phyloP scores from a whole-genome alignment of 2,113 vertebrate genomes.

The Nibea coibor region DNA sequence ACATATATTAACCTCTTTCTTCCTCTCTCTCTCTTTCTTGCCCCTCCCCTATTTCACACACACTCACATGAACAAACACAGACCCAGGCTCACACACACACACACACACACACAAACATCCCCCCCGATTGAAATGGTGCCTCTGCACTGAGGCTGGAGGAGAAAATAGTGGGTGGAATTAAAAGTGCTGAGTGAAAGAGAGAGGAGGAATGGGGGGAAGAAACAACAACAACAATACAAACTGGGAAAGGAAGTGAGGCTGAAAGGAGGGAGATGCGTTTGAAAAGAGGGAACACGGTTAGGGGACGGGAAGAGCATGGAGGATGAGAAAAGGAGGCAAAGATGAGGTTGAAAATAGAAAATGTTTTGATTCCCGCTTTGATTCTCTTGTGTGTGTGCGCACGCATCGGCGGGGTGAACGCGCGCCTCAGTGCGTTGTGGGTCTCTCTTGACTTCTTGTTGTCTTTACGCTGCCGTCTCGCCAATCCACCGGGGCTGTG shows the following conservation, averaged over 20 bases:
- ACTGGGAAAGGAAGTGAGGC: conserved; percentile 75
- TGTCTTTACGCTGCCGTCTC: conserved; percentile 1
- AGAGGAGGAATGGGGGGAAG: conserved; percentile 63
- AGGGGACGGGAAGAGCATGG: conserved; percentile 58
- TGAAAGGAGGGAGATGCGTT: conserved; percentile 70
- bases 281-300: conserved; percentile 69
- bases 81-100: conserved; percentile 1
- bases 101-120: conserved; percentile 33
- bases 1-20: conserved; percentile 59
- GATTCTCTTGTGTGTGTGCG: conserved; percentile 32
- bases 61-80: conserved; percentile 12
- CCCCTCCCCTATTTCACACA: conserved; percentile 42
- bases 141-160: conserved; percentile 35
- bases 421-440: not conserved
- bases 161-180: conserved; percentile 76
- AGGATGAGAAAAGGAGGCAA: conserved; percentile 52
- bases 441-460: not conserved
- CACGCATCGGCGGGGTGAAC: not conserved
- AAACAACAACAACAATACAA: conserved; percentile 74
- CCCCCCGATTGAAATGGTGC: conserved; percentile 58
- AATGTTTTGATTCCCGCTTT: conserved; percentile 43
- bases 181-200: conserved; percentile 72
- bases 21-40: conserved; percentile 30
- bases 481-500: not conserved
- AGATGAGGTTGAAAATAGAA: conserved; percentile 72